Base-by-base conservation (phyloP, 1,140 invertebrate species). In the Diploscapter pachys region DNA sequence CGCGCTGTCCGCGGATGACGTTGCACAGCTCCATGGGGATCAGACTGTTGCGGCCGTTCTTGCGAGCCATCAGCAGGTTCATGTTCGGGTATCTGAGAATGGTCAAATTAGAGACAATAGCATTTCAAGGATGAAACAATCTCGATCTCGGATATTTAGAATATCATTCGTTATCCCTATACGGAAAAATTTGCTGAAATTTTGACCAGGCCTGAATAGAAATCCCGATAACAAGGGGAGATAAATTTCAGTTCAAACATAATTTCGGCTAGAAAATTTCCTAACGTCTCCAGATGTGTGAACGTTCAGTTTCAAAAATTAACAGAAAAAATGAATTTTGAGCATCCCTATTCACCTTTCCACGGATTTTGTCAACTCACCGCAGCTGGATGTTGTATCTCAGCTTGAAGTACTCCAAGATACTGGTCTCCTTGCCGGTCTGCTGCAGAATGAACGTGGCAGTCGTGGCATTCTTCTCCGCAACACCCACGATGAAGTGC, bases 1-100 rank as follows among this genome's bases (percentile, higher is more conserved):
- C 77, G 8, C 77, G 75, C 13, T 78, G 68, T 55, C 72, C 72
- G 49, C 55, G 55, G 11, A 54, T 53, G 65, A 78, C 65, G 5
- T 9, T 72, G 54, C 62, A 52, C 3, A 78, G 50, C 50, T 78
- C 77, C 50, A 72, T 72, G 4, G 77, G 77, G 59, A 56, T 66
- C 49, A 52, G 63, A 31, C 61, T 72, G 5, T 54, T 63, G 62
- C 57, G 9, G 1, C 72, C 72, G 8, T 65, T 51, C 55, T 78
- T 66, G 9, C 63, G 54, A 51, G 57, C 69, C n/a, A 78, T n/a
- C 0, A 78, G 5, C 0, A 76, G 55, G 51, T 67, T 67, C 5
- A 54, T 70, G 9, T 78, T 50, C 2, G 77, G 77, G 62, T 59
- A 65, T 49, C 73, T 77, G 62, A 63, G 1, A 31, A 1, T 31